Conservation (phyloP, 2,113 vertebrate genomes). For the Neotoma lepida region DNA sequence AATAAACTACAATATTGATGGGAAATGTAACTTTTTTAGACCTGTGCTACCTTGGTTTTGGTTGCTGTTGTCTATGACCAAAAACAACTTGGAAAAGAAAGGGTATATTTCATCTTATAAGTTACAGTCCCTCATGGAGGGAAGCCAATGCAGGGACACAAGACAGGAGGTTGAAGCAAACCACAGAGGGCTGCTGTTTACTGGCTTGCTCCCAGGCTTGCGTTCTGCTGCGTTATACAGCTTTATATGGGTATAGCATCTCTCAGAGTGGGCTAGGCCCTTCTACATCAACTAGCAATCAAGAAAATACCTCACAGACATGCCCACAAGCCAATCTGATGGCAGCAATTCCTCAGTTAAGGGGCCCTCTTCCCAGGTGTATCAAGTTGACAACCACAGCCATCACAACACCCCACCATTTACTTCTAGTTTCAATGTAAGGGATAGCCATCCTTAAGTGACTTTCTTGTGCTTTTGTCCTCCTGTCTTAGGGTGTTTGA, state of each 20-base stretch:
- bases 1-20: background rate
- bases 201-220: background rate
- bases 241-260: background rate
- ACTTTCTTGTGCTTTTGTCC: background rate
- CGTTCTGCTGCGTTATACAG: background rate
- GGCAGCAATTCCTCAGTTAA: background rate
- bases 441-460: background rate
- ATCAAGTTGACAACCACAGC: background rate
- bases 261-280: background rate
- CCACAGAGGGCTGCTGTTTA: background rate
- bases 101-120: background rate
- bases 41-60: background rate
- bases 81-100: background rate
- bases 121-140: background rate
- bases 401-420: background rate
- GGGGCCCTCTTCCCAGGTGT: background rate
- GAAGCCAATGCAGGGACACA: background rate
- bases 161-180: background rate
- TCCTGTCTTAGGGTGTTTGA: background rate
- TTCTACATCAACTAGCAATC: background rate
- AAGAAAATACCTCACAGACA: background rate
- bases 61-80: background rate
- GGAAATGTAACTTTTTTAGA: background rate
- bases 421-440: background rate
- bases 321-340: background rate